Base-by-base conservation (phyloP, 2,797 vertebrate species). In the Diglossa cyanea region DNA sequence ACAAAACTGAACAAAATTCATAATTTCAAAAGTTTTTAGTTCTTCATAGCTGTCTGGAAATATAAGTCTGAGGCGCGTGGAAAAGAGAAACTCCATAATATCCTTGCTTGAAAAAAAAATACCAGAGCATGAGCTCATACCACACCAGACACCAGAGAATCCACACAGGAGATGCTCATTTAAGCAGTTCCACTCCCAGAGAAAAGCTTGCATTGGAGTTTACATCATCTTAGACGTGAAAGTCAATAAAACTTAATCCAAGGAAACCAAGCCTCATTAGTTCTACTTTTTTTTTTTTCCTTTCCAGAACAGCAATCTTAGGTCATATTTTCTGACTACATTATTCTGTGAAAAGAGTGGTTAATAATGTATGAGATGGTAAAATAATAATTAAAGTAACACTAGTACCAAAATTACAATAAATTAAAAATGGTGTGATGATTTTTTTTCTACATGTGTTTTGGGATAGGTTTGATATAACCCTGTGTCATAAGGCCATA, bases 181-280 rank as follows among this genome's bases (percentile, higher is more conserved):
- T 93, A 85, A 89, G 84, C 10, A 3, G 63, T 74, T 42, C 45
- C n/a, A 45, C 75, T 93, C 57, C 42, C 57, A 72, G 21, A 71
- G 39, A 68, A 89, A 93, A 75, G 42, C 87, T 85, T 93, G 31
- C 48, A 39, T 31, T 60, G 53, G 51, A 85, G 26, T 85, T 92
- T 94, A 89, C 71, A 93, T 93, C 84, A 92, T 76, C 55, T 60
- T 85, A 89, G 81, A 79, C 2, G 0, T 79, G 84, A 60, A 78
- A 88, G 89, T 92, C 53, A 0, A 95, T 94, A 91, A 93, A 92
- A 91, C 44, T 93, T 93, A 94, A 89, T 87, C 57, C 86, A 70
- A 73, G 80, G 47, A 95, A 95, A 95, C 62, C 63, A 92, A 91
- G 48, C 44, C 57, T 96, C 81, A 76, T 88, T 95, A 93, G 44